These are phyloP conservation scores for Amphipoea oculea DNA, from an alignment of 2,888 invertebrate species.

Conservation along the genomic window DNA sequence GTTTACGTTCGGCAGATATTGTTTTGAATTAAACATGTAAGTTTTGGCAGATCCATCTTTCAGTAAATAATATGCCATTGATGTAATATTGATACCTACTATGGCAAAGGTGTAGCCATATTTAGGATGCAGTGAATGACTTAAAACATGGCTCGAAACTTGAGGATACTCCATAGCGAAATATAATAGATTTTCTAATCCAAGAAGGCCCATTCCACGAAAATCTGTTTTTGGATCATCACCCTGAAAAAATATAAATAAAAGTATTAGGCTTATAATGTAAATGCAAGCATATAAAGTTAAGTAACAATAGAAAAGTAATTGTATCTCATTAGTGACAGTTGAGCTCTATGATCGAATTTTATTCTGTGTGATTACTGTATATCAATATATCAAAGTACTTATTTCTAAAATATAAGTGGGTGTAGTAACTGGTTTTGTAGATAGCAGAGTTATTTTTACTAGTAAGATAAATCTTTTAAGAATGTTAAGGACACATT, in stretches of 20 bases:
- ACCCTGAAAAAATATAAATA: slow-evolving; percentile 91
- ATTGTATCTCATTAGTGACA: neutral
- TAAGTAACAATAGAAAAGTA: neutral
- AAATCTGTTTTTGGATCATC: slow-evolving; percentile 99
- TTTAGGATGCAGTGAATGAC: slow-evolving; percentile 96
- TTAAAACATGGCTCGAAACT: slow-evolving; percentile 95
- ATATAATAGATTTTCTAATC: slow-evolving; percentile 97
- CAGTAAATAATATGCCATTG: slow-evolving; percentile 96
- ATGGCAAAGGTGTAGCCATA: slow-evolving; percentile 97
- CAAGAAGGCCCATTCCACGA: slow-evolving; percentile 98
- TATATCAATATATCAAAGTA: neutral
- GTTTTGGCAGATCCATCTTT: slow-evolving; percentile 96
- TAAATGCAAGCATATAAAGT: neutral
- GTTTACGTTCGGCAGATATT: slow-evolving; percentile 92
- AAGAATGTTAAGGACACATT: neutral
- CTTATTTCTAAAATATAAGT: neutral
- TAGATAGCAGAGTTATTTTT: neutral
- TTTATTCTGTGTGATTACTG: neutral
- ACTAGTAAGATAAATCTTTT: neutral
- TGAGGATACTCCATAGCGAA: slow-evolving; percentile 95
- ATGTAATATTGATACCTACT: slow-evolving; percentile 98
- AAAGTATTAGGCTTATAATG: neutral
- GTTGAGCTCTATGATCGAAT: neutral
- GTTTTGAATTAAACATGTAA: slow-evolving; percentile 96
- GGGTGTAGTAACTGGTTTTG: neutral